These are phyloP conservation scores for Erythrocebus patas DNA, from an alignment of 2,113 vertebrate genomes.

Conservation along the genomic window DNA sequence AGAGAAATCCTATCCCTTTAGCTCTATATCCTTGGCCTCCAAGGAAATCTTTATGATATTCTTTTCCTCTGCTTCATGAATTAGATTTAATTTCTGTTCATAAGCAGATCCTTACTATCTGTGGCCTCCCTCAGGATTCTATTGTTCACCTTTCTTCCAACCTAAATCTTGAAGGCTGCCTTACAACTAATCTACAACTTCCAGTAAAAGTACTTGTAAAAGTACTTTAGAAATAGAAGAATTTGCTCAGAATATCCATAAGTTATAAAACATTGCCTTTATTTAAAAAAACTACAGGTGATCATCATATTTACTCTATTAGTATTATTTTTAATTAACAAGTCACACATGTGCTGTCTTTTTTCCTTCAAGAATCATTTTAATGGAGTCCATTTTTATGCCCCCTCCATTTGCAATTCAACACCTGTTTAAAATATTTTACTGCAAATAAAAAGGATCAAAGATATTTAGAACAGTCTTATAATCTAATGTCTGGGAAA, in stretches of 20 bases:
- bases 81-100: background rate
- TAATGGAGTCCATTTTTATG: background rate
- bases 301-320: background rate
- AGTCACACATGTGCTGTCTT: background rate
- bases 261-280: background rate
- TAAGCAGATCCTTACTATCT: background rate
- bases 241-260: background rate
- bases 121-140: background rate
- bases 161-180: background rate
- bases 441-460: background rate
- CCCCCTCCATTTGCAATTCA: background rate
- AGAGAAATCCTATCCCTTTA: background rate
- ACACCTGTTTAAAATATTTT: background rate
- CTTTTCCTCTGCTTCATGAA: background rate
- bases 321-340: background rate
- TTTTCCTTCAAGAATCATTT: background rate
- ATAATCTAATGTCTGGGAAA: slow-evolving; percentile 1
- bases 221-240: background rate
- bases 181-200: background rate
- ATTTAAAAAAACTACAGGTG: background rate
- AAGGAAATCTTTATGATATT: background rate
- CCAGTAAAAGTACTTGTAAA: background rate
- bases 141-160: background rate
- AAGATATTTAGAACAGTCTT: background rate
- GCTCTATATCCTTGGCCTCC: background rate